These are phyloP conservation scores for Pogonognathellus flavescens DNA, from an alignment of 1,140 invertebrate species.

Conservation along the genomic window DNA sequence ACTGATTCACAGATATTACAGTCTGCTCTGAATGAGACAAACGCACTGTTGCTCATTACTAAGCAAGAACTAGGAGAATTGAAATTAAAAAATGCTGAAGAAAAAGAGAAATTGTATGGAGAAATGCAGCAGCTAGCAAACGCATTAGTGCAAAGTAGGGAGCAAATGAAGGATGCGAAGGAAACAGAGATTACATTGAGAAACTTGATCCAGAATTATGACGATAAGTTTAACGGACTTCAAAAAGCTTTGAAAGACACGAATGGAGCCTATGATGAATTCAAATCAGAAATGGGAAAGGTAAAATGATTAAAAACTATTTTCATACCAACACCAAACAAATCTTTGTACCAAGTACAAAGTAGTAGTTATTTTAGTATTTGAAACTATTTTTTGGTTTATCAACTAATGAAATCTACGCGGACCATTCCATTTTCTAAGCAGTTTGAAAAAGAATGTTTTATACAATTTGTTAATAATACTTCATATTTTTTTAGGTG, in stretches of 20 bases:
- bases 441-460: too few relatives aligned
- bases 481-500: constrained; percentile 61
- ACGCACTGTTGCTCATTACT: constrained; percentile 13
- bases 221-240: constrained; percentile 64
- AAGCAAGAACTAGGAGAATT: constrained; percentile 59
- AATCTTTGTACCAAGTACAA: too few relatives aligned
- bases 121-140: constrained; percentile 66
- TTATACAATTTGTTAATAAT: too few relatives aligned
- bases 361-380: too few relatives aligned
- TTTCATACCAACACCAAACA: too few relatives aligned
- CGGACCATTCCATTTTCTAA: too few relatives aligned
- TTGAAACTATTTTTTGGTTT: too few relatives aligned
- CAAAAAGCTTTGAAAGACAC: constrained; percentile 65
- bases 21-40: constrained; percentile 63
- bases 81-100: constrained; percentile 64
- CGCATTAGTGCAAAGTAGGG: constrained; percentile 58
- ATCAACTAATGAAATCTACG: too few relatives aligned
- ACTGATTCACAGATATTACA: constrained; percentile 61
- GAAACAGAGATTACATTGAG: constrained; percentile 61
- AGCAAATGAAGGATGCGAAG: constrained; percentile 65
- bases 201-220: constrained; percentile 63
- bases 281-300: constrained; percentile 64
- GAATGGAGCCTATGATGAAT: constrained; percentile 62
- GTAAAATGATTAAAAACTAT: too few relatives aligned
- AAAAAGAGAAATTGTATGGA: constrained; percentile 60